These are phyloP conservation scores for Clarias gariepinus DNA, from an alignment of 2,113 vertebrate species.

Conservation along the genomic window DNA sequence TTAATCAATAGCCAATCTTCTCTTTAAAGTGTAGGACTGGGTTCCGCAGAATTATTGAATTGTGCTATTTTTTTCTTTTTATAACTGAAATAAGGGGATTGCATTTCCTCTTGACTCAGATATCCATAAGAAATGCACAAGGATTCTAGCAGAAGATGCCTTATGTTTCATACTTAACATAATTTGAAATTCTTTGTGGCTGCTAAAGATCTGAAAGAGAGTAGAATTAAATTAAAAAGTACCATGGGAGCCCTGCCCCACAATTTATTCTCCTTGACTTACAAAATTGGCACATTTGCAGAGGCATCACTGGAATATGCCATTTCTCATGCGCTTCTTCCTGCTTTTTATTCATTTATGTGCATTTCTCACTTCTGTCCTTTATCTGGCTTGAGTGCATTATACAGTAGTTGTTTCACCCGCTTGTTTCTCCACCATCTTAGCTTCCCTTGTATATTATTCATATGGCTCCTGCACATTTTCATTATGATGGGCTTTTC, in stretches of 20 bases:
- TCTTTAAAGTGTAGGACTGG: conserved; percentile 67
- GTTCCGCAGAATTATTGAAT: conserved; percentile 66
- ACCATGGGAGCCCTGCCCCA: conserved; percentile 28
- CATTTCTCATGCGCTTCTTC: conserved; percentile 2
- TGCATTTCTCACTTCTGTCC: conserved; percentile 37
- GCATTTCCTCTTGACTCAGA: conserved; percentile 66
- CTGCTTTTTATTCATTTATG: conserved; percentile 42
- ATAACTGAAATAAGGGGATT: conserved; percentile 71
- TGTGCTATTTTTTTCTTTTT: conserved; percentile 71
- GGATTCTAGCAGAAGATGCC: conserved; percentile 65
- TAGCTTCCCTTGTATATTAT: conserved; percentile 32
- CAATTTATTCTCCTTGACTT: conserved; percentile 44
- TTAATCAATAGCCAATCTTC: conserved; percentile 76
- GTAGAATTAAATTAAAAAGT: conserved; percentile 66
- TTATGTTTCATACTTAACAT: conserved; percentile 74
- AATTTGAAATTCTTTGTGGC: conserved; percentile 62
- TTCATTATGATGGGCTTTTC: background rate
- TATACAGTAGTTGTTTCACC: conserved; percentile 28
- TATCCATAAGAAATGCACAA: conserved; percentile 62
- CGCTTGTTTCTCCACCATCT: background rate
- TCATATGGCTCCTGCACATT: background rate
- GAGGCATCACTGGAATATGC: background rate
- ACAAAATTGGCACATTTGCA: conserved; percentile 49
- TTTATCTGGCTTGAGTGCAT: conserved; percentile 25
- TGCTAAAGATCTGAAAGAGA: conserved; percentile 68